phyloP scores from a whole-genome alignment of 2,888 invertebrate species.

The Drosophila picticornis region DNA sequence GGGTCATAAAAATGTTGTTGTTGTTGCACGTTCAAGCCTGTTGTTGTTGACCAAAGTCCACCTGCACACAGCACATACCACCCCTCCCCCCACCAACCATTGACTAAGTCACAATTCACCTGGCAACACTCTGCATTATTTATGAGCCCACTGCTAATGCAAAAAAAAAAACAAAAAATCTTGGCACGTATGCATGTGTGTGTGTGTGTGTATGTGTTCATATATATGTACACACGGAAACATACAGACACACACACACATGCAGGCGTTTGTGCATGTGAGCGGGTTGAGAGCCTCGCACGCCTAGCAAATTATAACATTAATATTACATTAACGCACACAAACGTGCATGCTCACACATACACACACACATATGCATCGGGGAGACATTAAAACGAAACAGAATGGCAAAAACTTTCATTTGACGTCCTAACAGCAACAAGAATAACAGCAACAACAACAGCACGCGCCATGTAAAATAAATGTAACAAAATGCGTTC shows the following conservation, averaged over 20 bases:
- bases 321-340: slow-evolving; percentile 79
- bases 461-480: slow-evolving; percentile 62
- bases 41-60: slow-evolving; percentile 33
- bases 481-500: slow-evolving; percentile 71
- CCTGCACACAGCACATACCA: slow-evolving; percentile 32
- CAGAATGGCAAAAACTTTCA: slow-evolving; percentile 71
- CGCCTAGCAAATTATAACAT: slow-evolving; percentile 80
- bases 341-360: slow-evolving; percentile 44
- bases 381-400: slow-evolving; percentile 77
- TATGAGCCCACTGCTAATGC: slow-evolving; percentile 59
- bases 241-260: slow-evolving; percentile 4
- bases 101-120: slow-evolving; percentile 38
- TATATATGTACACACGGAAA: not conserved
- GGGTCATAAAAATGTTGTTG: slow-evolving; percentile 47
- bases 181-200: slow-evolving; percentile 50
- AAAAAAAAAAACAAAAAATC: slow-evolving; percentile 37
- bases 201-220: not conserved
- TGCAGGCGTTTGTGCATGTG: slow-evolving; percentile 18
- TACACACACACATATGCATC: slow-evolving; percentile 46
- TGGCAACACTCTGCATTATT: slow-evolving; percentile 70
- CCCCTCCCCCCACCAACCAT: slow-evolving; percentile 10
- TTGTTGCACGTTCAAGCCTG: slow-evolving; percentile 38
- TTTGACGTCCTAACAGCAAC: slow-evolving; percentile 60
- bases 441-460: slow-evolving; percentile 40
- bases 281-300: slow-evolving; percentile 48